Conservation (phyloP, 2,797 vertebrate species). For the Acestrorhynchus altus region DNA sequence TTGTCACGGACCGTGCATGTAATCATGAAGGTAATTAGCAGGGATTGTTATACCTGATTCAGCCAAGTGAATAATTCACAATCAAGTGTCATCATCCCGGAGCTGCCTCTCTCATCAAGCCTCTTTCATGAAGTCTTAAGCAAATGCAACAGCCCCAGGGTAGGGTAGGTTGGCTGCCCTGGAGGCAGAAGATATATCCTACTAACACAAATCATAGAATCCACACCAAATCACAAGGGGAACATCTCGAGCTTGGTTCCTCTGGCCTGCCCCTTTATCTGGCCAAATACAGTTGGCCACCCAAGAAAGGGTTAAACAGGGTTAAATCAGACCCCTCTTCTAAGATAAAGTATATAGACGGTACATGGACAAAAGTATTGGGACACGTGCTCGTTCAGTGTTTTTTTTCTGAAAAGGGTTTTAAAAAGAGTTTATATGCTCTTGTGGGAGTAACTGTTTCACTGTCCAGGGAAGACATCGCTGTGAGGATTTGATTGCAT, state of each 20-base stretch:
- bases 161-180: background rate
- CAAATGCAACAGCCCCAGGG: background rate
- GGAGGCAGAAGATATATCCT: background rate
- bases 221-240: background rate
- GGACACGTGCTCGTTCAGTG: too few species aligned
- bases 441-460: too few species aligned
- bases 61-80: constrained; percentile 16
- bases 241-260: background rate
- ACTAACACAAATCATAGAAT: background rate
- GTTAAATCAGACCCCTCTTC: too few species aligned
- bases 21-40: constrained; percentile 22
- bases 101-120: background rate
- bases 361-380: too few species aligned
- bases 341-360: too few species aligned
- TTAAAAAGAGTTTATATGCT: too few species aligned
- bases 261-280: too few species aligned
- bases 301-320: too few species aligned
- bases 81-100: background rate
- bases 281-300: too few species aligned
- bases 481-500: too few species aligned
- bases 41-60: constrained; percentile 10
- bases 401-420: too few species aligned
- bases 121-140: constrained; percentile 7
- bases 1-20: constrained; percentile 2
- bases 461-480: too few species aligned